Evolutionary conservation across 2,888 invertebrate species (phyloP).

Genomic region (Cordilura impudica): DNA sequence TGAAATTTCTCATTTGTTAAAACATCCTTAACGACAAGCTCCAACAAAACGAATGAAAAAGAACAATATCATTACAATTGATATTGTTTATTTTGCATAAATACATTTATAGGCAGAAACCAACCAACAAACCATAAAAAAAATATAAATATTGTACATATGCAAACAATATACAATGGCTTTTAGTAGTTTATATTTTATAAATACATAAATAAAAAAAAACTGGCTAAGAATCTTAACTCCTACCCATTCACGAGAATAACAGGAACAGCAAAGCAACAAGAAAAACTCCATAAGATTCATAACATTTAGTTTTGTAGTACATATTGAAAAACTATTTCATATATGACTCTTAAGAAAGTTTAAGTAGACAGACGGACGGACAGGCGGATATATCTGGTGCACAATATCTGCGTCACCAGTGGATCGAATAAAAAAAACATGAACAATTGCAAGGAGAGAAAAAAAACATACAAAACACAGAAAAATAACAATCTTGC

Average conservation of each 20-base stretch:
- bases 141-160: constrained; percentile 16
- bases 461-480: constrained; percentile 70
- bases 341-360: constrained; percentile 28
- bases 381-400: constrained; percentile 48
- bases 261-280: not conserved
- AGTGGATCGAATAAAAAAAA: constrained; percentile 19
- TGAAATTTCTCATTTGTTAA: constrained; percentile 62
- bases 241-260: constrained; percentile 43
- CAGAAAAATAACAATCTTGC: constrained; percentile 78
- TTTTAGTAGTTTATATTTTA: constrained; percentile 57
- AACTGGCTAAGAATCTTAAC: constrained; percentile 39
- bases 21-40: constrained; percentile 74
- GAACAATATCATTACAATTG: constrained; percentile 76
- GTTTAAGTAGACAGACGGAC: constrained; percentile 48
- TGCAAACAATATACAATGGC: constrained; percentile 58
- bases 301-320: constrained; percentile 41
- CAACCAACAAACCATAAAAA: constrained; percentile 3
- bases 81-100: constrained; percentile 76
- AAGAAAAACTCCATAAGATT: constrained; percentile 17
- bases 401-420: constrained; percentile 52
- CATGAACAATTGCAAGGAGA: constrained; percentile 65
- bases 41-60: constrained; percentile 18
- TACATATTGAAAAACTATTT: constrained; percentile 57
- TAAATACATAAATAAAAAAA: constrained; percentile 42
- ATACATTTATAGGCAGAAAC: constrained; percentile 73